phyloP scores from a whole-genome alignment of 2,888 invertebrate genomes.

The Glyphotaelius pellucidus region DNA sequence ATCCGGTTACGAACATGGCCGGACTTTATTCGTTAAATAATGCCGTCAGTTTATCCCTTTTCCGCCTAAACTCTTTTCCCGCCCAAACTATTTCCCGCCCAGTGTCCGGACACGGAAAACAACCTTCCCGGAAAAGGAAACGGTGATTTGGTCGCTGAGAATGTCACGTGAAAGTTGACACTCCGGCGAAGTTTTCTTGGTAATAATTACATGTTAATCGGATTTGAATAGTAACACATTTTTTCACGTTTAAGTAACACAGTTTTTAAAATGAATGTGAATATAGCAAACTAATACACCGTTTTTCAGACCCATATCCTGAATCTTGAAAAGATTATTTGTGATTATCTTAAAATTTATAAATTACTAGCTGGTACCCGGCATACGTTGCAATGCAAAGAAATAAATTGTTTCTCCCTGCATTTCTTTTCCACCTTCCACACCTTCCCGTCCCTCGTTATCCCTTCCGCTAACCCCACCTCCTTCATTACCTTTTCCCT shows the following conservation, averaged over 20 bases:
- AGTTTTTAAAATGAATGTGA: neutral
- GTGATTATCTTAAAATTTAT: no score
- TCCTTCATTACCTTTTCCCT: no score
- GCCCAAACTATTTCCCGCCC: neutral
- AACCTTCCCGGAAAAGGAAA: conserved; percentile 21
- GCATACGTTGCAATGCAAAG: no score
- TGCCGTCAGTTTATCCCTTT: conserved; percentile 34
- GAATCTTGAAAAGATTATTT: neutral
- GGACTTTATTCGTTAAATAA: conserved; percentile 33
- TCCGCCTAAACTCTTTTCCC: conserved; percentile 21
- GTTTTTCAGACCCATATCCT: neutral
- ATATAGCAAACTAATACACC: neutral
- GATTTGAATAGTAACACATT: neutral
- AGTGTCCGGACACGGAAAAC: neutral
- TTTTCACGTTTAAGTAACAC: neutral
- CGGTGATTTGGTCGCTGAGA: neutral
- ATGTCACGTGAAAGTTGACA: neutral
- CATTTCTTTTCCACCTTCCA: no score
- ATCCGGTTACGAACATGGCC: conserved; percentile 24
- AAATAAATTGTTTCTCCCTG: no score
- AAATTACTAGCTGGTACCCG: no score
- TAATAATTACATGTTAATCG: neutral
- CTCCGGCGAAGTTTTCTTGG: neutral
- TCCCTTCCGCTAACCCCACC: no score
- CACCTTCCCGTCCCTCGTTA: no score